These are phyloP conservation scores for Tipula helvola DNA, from an alignment of 2,888 invertebrate species.

Conservation along the genomic window DNA sequence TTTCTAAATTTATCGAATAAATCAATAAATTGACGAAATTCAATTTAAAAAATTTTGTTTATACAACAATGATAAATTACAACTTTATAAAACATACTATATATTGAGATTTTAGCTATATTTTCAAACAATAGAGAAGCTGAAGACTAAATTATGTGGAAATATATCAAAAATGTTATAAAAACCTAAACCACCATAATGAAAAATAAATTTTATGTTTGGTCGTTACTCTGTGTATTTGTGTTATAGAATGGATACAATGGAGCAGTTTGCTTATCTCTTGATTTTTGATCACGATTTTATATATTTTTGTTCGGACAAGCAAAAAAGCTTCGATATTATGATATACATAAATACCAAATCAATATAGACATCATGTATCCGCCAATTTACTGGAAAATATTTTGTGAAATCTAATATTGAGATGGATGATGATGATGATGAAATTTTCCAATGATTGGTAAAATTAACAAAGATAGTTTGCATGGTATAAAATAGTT, in stretches of 20 bases:
- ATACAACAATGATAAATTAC: not conserved
- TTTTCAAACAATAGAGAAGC: not conserved
- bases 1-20: not conserved
- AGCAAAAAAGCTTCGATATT: not conserved
- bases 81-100: not conserved
- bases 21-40: not conserved
- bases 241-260: not conserved
- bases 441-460: not conserved
- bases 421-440: not conserved
- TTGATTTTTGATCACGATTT: not conserved
- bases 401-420: not conserved
- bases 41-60: not conserved
- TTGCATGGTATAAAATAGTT: not conserved
- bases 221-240: not conserved
- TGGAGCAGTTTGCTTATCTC: not conserved
- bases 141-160: not conserved
- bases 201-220: not conserved
- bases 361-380: not conserved
- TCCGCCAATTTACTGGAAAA: not conserved
- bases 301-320: not conserved
- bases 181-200: not conserved
- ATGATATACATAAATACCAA: not conserved
- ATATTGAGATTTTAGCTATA: not conserved
- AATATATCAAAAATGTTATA: not conserved
- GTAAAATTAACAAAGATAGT: not conserved